Evolutionary conservation across 2,888 invertebrate species (phyloP), one percentile per base, ranked within the genome.

Genomic region (Ernsta delagoae): DNA sequence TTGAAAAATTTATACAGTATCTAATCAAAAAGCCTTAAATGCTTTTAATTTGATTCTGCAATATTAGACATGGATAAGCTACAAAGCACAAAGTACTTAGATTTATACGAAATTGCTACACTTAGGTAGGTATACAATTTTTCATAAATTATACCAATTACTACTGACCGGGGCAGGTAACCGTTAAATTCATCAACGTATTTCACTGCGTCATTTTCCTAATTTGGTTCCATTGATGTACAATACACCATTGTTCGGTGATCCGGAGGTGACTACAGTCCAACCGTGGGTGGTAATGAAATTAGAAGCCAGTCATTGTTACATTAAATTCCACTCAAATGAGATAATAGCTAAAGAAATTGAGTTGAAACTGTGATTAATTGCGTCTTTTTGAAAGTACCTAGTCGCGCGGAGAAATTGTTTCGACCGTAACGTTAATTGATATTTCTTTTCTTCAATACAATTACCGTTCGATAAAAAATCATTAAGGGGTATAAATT

Each of bases 241-340:
- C 88, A 89, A 88, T 84, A 79, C 79, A 77, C 78, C 76, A 83
- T 90, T 90, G 86, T 87, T 70, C 70, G 74, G 68, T 69, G 72
- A 71, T 70, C 54, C 59, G 57, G 59, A 64, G 70, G 67, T 66
- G 70, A 73, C 71, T 75, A 70, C 70, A 70, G 72, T 72, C 69
- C 70, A 71, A 45, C 86, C 76, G 87, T 90, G 89, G 90, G 92
- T 89, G 92, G 91, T 90, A 90, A 91, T 89, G 85, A 88, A 88
- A 91, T 90, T 86, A 90, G 78, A 78, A 85, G 79, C 83, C 79
- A 84, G 86, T 88, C 88, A 90, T 90, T 90, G 87, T 88, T 86
- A 85, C 87, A 86, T 90, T 86, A 87, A 89, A 90, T 90, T 89
- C 83, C 77, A 79, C 85, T 85, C 77, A 86, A 85, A 86, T 85